phyloP scores from a whole-genome alignment of 2,888 invertebrate species.

The Rotaria sp. region DNA sequence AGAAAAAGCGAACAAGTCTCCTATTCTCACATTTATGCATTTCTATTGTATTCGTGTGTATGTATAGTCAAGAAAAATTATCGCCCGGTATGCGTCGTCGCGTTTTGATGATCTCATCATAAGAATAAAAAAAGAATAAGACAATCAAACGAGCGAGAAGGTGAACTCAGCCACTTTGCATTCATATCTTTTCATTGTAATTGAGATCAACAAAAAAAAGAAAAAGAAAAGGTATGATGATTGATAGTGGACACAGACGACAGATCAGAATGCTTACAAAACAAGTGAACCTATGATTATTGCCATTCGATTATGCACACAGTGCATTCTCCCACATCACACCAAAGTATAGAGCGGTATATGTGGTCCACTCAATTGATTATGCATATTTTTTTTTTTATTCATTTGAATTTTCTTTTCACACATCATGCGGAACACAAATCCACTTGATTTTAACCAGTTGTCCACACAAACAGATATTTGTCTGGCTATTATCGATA shows the following conservation, averaged over 20 bases:
- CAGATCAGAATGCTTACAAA: not conserved
- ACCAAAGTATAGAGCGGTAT: slow-evolving; percentile 11
- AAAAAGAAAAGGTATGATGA: not conserved
- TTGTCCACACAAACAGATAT: not conserved
- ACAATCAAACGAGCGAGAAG: not conserved
- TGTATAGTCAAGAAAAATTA: not conserved
- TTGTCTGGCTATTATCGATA: not conserved
- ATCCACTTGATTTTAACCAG: not conserved
- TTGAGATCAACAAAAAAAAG: not conserved
- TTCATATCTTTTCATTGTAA: not conserved
- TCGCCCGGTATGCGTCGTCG: not conserved
- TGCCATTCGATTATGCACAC: slow-evolving; percentile 8
- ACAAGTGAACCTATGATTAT: slow-evolving; percentile 19
- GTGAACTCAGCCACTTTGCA: not conserved
- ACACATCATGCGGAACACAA: not conserved
- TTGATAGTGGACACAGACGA: slow-evolving; percentile 19
- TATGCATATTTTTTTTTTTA: not conserved
- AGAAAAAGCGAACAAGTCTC: not conserved
- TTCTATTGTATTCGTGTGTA: not conserved
- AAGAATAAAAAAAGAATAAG: not conserved
- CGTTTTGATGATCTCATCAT: slow-evolving; percentile 3
- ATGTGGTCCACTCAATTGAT: not conserved
- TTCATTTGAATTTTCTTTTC: slow-evolving; percentile 9
- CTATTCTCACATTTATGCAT: not conserved
- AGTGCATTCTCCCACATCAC: not conserved